phyloP scores from a whole-genome alignment of 2,888 invertebrate species.

The Eupithecia subfuscata region DNA sequence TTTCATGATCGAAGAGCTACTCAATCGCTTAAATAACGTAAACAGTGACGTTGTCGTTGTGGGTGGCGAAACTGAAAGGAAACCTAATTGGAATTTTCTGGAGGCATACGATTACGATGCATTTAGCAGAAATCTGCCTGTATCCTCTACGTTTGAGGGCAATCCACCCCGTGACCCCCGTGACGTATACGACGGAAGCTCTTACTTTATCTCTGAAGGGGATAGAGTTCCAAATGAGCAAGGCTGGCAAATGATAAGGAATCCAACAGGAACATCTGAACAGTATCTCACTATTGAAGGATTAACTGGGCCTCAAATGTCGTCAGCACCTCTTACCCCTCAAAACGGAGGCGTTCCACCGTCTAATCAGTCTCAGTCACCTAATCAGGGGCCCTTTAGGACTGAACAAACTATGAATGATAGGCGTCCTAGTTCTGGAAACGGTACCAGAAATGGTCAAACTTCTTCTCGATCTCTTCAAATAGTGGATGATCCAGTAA shows the following conservation, averaged over 20 bases:
- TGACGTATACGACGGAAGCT: conserved; percentile 34
- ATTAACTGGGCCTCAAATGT: neutral
- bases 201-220: conserved; percentile 41
- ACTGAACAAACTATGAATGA: neutral
- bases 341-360: neutral
- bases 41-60: conserved; percentile 36
- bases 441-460: neutral
- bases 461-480: neutral
- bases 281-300: conserved; percentile 14
- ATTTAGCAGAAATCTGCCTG: conserved; percentile 50
- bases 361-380: neutral
- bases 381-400: neutral
- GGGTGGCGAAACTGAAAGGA: conserved; percentile 31
- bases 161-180: conserved; percentile 29
- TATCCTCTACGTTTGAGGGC: conserved; percentile 50
- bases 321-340: neutral
- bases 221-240: conserved; percentile 27
- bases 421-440: neutral
- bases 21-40: conserved; percentile 58
- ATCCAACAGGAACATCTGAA: conserved; percentile 19
- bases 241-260: neutral
- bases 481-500: neutral
- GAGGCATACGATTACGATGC: conserved; percentile 50
- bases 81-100: conserved; percentile 49
- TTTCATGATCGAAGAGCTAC: conserved; percentile 60